Percentiles rank a stretch among this genome's conserved stretches.
These are phyloP conservation scores for Sceloporus undulatus DNA, from an alignment of 2,113 vertebrate genomes.

Conservation along the genomic window DNA sequence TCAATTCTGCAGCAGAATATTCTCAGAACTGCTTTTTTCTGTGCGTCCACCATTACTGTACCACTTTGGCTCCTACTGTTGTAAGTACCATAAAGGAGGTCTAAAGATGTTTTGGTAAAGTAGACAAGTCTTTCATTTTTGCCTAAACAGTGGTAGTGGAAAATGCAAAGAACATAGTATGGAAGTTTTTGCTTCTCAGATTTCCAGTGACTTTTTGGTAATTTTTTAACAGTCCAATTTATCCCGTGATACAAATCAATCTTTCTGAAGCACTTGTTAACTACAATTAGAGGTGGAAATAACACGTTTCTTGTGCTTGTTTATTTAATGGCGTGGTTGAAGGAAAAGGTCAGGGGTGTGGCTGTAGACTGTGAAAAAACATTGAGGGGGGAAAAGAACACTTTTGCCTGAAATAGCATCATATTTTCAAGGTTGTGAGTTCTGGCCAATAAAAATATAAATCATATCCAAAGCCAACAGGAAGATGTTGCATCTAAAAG, in stretches of 20 bases:
- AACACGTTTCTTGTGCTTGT: slow-evolving; percentile 11
- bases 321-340: slow-evolving; percentile 47
- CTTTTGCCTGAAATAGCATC: slow-evolving; percentile 68
- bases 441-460: slow-evolving; percentile 67
- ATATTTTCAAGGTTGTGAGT: slow-evolving; percentile 51
- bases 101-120: no score
- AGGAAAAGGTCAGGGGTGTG: slow-evolving; percentile 42
- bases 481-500: slow-evolving; percentile 59
- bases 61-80: no score
- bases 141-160: no score
- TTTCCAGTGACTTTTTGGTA: slow-evolving; percentile 18
- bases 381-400: slow-evolving; percentile 6
- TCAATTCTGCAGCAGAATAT: no score
- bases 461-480: slow-evolving; percentile 68
- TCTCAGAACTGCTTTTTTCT: no score
- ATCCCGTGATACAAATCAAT: slow-evolving; percentile 9
- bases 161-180: background rate
- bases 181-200: background rate
- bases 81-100: no score
- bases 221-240: background rate
- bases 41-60: no score
- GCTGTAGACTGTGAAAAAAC: slow-evolving; percentile 45
- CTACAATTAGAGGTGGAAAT: background rate
- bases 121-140: no score
- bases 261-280: slow-evolving; percentile 8